Base-by-base conservation (phyloP, 2,113 vertebrate genomes). In the Varanus salvator region DNA sequence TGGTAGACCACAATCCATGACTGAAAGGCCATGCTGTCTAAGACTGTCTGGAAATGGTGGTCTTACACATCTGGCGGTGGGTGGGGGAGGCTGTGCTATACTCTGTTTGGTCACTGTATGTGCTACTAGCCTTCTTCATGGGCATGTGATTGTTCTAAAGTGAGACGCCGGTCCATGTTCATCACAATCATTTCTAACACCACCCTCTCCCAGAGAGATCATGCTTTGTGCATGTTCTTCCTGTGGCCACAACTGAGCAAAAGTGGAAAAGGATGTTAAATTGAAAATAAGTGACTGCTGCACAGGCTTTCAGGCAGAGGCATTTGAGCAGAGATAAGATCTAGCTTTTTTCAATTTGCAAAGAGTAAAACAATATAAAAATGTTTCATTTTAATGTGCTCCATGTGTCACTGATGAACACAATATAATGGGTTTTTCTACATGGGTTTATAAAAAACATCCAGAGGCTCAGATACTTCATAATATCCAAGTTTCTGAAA, bases 301-400 rank as follows among this genome's bases (percentile, higher is more conserved):
- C 75, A 92, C 23, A 89, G 15, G 38, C 60, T 85, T 92, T 80
- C 84, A 14, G 91, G 78, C 6, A 91, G 92, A 95, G 90, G 87
- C 54, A 90, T 93, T 94, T 95, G 88, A 57, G 31, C n/a, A 93
- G 90, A 95, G 91, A 95, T 95, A 94, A 66, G 87, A 94, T 95
- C 89, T 91, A 89, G 34, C 60, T 94, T 64, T 64, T 94, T 94
- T 93, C 66, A 94, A 93, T 94, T 96, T 96, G 57, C 75, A 77
- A 31, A 91, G 94, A 93, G 84, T 92, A 92, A 95, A 94, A 94
- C 52, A 86, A 90, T 93, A 95, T 93, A 93, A 95, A 94, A 94
- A 91, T 91, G 1, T 92, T 95, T 91, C 12, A 89, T 93, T 94
- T 93, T 94, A 95, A 93, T 94, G 91, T 94, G 23, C 78, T 94